Conservation (phyloP, 2,113 vertebrate species). For the Sorex fumeus region DNA sequence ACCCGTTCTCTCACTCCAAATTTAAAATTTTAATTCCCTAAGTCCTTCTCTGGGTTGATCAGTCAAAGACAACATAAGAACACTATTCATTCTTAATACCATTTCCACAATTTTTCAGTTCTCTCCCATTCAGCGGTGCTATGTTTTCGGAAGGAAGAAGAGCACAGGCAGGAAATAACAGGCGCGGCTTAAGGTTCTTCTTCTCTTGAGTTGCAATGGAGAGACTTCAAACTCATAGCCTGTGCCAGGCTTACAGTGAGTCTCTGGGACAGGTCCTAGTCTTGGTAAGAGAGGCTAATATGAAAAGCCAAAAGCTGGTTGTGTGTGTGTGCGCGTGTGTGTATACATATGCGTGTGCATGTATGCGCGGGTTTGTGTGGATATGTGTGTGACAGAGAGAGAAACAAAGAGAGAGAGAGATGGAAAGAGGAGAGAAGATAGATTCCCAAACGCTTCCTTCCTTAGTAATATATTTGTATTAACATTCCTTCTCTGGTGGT, state of each 20-base stretch:
- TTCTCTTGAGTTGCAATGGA: constrained; percentile 30
- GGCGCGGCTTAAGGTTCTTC: constrained; percentile 27
- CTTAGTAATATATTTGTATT: constrained; percentile 41
- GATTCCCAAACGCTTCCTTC: background rate
- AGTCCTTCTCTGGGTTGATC: constrained; percentile 1
- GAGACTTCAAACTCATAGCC: background rate
- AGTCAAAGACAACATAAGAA: background rate
- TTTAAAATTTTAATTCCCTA: background rate
- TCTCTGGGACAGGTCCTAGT: constrained; percentile 25
- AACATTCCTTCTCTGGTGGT: background rate
- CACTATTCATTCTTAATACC: background rate
- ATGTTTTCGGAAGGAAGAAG: constrained; percentile 33
- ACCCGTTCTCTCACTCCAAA: constrained; percentile 5
- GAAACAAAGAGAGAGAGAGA: background rate
- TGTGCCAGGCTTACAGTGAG: constrained; percentile 1
- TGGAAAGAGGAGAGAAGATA: background rate
- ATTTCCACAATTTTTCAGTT: background rate
- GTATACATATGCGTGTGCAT: background rate
- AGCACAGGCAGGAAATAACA: constrained; percentile 52
- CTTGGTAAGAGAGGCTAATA: background rate
- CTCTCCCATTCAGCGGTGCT: background rate
- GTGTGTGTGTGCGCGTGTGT: background rate
- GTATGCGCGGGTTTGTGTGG: background rate
- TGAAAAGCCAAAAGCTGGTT: background rate
- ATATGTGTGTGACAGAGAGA: background rate